Conservation (phyloP, 2,113 vertebrate species). For the Sapajus apella region DNA sequence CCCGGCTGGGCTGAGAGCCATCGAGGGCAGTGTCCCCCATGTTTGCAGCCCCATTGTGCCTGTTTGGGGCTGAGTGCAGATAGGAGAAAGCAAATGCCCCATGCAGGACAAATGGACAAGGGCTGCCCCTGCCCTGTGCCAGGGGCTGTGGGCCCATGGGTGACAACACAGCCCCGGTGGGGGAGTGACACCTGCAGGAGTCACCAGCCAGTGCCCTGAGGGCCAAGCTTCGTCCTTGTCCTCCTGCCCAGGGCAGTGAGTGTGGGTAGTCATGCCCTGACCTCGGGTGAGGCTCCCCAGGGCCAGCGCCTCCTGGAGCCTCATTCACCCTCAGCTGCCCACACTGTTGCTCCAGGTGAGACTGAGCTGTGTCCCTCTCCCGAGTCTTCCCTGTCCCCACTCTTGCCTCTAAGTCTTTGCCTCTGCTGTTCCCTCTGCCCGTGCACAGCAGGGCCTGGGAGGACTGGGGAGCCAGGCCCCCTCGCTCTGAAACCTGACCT, state of each 20-base stretch:
- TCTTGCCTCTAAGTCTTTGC: not conserved
- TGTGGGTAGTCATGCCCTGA: not conserved
- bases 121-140: not conserved
- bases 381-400: fast-evolving
- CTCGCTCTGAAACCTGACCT: not conserved
- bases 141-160: too few species aligned
- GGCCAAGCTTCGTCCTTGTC: not conserved
- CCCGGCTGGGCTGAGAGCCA: not conserved
- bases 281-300: fast-evolving
- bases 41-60: fast-evolving
- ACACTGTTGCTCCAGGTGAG: fast-evolving
- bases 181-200: too few species aligned
- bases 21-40: not conserved
- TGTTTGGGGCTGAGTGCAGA: not conserved
- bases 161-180: not conserved
- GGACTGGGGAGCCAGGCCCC: not conserved
- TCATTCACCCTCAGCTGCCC: not conserved
- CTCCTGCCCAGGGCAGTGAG: not conserved
- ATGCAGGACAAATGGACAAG: not conserved
- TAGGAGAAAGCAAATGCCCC: not conserved
- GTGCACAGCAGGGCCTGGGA: not conserved
- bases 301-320: too few species aligned
- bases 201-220: not conserved
- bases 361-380: too few species aligned
- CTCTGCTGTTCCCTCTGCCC: not conserved